Conservation (phyloP, 1,140 invertebrate genomes). For the Pararge aegeria region DNA sequence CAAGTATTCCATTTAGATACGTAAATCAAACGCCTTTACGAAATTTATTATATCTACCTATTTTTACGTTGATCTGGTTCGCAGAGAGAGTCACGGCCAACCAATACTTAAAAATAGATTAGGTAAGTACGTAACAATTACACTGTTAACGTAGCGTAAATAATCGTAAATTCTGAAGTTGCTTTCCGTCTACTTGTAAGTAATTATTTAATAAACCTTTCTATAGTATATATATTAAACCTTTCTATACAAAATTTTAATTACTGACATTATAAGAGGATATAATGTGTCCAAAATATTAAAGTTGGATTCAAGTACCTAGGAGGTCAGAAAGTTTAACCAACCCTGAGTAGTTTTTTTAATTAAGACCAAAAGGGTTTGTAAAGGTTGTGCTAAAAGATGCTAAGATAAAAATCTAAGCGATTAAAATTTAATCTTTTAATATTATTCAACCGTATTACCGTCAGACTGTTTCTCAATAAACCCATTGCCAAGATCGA, state of each 20-base stretch:
- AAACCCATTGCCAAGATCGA: slow-evolving; percentile 16
- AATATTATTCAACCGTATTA: background rate
- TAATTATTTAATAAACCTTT: too few species aligned
- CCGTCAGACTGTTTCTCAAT: slow-evolving; percentile 8
- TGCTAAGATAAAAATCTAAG: too few species aligned
- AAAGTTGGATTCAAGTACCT: too few species aligned
- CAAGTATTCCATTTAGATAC: background rate
- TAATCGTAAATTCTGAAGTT: background rate
- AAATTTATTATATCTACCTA: background rate
- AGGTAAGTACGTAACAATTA: background rate
- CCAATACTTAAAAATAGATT: background rate
- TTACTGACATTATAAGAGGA: too few species aligned
- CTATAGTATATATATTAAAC: too few species aligned
- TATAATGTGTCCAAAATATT: too few species aligned
- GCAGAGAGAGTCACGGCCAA: background rate
- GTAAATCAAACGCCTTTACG: background rate
- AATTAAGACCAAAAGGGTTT: too few species aligned
- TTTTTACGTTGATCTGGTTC: background rate
- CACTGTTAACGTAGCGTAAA: background rate
- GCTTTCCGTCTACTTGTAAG: background rate
- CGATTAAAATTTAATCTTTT: too few species aligned
- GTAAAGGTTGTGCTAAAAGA: too few species aligned
- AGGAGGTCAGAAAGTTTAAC: too few species aligned
- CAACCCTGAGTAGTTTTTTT: too few species aligned
- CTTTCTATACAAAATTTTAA: too few species aligned